Percentiles rank a stretch among this genome's conserved stretches.
phyloP scores from a whole-genome alignment of 2,113 vertebrate species.

The Nesogale talazaci region DNA sequence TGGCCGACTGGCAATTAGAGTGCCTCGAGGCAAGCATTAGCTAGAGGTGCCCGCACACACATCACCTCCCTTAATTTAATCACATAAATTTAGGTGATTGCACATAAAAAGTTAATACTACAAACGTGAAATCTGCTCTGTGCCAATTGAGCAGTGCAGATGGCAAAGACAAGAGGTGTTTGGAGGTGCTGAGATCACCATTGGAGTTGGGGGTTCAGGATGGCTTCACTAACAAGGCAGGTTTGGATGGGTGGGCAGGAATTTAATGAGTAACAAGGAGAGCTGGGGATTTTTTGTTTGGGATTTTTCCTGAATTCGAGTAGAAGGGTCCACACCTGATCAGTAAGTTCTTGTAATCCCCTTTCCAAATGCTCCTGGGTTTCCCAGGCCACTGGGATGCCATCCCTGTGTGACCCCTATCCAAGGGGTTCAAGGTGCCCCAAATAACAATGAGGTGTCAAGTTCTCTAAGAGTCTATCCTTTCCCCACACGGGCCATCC shows the following conservation, averaged over 20 bases:
- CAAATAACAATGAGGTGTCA: too few relatives aligned
- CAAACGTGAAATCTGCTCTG: neutral
- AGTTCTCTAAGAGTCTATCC: neutral
- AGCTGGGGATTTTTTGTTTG: too few relatives aligned
- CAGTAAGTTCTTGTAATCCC: neutral
- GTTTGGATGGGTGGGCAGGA: neutral
- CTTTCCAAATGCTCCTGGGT: neutral
- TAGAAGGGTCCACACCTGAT: neutral
- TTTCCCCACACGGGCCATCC: neutral
- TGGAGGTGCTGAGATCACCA: neutral
- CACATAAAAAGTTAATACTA: constrained; percentile 4
- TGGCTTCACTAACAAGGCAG: neutral
- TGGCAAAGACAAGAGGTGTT: neutral
- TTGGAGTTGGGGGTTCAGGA: rapidly evolving
- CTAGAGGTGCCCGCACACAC: neutral
- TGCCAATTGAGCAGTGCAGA: neutral
- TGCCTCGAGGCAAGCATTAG: neutral
- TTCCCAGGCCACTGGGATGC: rapidly evolving
- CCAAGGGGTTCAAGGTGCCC: neutral
- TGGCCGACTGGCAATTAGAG: neutral
- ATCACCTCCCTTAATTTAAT: neutral
- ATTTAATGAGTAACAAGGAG: neutral
- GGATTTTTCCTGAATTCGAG: neutral
- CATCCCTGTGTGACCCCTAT: too few relatives aligned
- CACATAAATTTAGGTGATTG: constrained; percentile 7